phyloP scores from a whole-genome alignment of 2,888 invertebrate genomes.

The Pegoplata infirma region DNA sequence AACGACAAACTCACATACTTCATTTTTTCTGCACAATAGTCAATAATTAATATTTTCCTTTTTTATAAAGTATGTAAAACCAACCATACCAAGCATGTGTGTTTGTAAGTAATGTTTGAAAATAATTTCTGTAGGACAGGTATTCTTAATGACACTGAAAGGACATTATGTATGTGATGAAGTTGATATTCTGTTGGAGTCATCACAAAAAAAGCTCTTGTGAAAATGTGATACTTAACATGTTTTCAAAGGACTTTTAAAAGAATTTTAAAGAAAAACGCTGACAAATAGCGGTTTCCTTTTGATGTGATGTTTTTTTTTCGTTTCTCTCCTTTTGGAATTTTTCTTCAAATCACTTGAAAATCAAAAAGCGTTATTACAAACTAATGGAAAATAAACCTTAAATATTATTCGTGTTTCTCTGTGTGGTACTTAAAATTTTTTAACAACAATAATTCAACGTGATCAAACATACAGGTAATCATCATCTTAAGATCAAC shows the following conservation, averaged over 20 bases:
- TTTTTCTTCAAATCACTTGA: constrained; percentile 46
- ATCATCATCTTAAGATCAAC: constrained; percentile 48
- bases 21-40: too few species aligned
- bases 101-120: not conserved
- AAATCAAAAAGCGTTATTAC: constrained; percentile 37
- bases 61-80: too few species aligned
- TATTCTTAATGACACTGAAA: not conserved
- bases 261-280: constrained; percentile 30
- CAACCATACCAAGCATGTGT: too few species aligned
- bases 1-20: too few species aligned
- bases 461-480: constrained; percentile 52
- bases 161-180: constrained; percentile 15
- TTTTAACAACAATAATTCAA: constrained; percentile 20
- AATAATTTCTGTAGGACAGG: constrained; percentile 15
- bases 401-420: not conserved
- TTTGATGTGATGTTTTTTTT: constrained; percentile 43
- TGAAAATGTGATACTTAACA: constrained; percentile 43
- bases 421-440: not conserved
- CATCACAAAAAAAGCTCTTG: constrained; percentile 45
- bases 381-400: constrained; percentile 44
- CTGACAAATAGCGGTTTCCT: constrained; percentile 27
- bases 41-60: too few species aligned
- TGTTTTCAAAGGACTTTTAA: constrained; percentile 55
- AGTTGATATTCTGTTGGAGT: constrained; percentile 28
- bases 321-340: constrained; percentile 1